Conservation (phyloP, 2,797 vertebrate genomes). For the Selene dorsalis region DNA sequence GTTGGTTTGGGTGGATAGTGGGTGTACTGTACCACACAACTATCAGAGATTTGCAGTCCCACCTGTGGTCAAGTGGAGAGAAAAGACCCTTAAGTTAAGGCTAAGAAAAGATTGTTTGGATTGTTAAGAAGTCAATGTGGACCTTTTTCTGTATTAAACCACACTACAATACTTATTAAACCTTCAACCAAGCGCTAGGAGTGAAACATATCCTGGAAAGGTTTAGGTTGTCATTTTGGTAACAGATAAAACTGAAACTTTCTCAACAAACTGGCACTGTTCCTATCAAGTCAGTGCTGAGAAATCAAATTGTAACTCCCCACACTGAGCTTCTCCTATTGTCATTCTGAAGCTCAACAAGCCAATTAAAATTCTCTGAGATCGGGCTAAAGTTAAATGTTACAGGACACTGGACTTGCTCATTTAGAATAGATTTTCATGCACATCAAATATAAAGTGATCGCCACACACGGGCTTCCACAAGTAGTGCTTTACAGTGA, state of each 20-base stretch:
- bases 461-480: background rate
- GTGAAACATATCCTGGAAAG: no score
- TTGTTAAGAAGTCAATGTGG: no score
- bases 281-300: slow-evolving; percentile 42
- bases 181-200: no score
- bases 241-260: slow-evolving; percentile 5
- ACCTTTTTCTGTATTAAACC: no score
- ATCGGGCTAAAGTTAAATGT: slow-evolving; percentile 51
- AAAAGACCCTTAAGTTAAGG: background rate
- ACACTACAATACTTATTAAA: no score
- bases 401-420: slow-evolving; percentile 53
- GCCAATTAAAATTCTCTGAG: slow-evolving; percentile 61
- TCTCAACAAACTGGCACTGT: slow-evolving; percentile 13
- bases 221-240: background rate
- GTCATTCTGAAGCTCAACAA: slow-evolving; percentile 45
- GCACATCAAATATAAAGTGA: slow-evolving; percentile 36
- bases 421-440: slow-evolving; percentile 42
- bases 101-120: no score
- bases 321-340: slow-evolving; percentile 31
- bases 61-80: background rate
- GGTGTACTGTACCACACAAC: background rate
- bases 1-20: background rate
- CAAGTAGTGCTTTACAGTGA: slow-evolving; percentile 7
- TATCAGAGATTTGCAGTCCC: background rate
- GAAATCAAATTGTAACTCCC: slow-evolving; percentile 55